Evolutionary conservation across 1,140 invertebrate genomes (phyloP).

Genomic region (Drosophila fuyamai): DNA sequence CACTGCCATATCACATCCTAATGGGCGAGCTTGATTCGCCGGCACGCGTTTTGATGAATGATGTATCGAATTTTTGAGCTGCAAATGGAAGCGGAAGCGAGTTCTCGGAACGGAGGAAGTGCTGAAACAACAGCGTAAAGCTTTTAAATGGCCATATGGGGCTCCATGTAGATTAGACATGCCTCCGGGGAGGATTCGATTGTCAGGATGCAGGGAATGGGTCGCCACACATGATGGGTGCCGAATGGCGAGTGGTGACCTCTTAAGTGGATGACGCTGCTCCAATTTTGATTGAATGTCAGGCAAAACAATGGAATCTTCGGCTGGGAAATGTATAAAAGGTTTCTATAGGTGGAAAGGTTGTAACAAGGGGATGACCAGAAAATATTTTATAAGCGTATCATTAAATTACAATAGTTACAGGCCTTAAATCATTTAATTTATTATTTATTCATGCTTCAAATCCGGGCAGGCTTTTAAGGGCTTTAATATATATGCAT

Average conservation of each 20-base stretch:
- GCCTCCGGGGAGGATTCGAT: conserved; percentile 26
- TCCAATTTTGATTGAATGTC: conserved; percentile 48
- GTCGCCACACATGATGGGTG: conserved; percentile 13
- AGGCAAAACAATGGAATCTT: conserved; percentile 6
- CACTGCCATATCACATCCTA: conserved; percentile 23
- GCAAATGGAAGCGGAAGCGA: conserved; percentile 61
- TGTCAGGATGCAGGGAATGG: background rate
- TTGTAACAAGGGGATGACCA: background rate
- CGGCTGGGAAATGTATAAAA: background rate
- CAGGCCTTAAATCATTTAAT: too few relatives aligned
- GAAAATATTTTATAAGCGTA: background rate
- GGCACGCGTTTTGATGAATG: conserved; percentile 77
- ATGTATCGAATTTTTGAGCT: conserved; percentile 79
- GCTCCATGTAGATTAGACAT: conserved; percentile 53
- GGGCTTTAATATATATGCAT: too few relatives aligned
- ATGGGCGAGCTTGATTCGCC: conserved; percentile 48
- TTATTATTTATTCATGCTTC: too few relatives aligned
- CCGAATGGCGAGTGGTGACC: conserved; percentile 32
- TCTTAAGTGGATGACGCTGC: conserved; percentile 53
- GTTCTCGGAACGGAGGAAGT: conserved; percentile 50
- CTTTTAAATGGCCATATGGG: conserved; percentile 71
- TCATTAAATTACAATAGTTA: background rate
- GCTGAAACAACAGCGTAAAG: conserved; percentile 77
- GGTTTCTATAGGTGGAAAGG: background rate
- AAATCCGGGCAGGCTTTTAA: background rate